These are phyloP conservation scores for Synanthedon tipuliformis DNA, from an alignment of 2,888 invertebrate genomes.

Conservation along the genomic window DNA sequence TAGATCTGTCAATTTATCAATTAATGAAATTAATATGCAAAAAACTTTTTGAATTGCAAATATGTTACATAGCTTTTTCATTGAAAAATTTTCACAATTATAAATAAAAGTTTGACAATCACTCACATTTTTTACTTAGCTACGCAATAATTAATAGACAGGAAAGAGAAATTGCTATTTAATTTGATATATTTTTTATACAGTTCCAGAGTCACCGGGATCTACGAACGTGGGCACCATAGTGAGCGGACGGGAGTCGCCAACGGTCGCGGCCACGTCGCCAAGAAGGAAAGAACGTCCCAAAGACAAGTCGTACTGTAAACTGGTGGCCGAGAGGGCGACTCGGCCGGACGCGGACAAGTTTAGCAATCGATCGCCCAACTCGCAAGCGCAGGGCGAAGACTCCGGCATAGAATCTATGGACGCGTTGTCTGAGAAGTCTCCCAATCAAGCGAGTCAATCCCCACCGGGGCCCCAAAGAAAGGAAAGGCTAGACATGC, in stretches of 20 bases:
- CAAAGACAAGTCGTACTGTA: slow-evolving; percentile 70
- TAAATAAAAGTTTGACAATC: too few species aligned
- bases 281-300: slow-evolving; percentile 49
- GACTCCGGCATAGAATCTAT: slow-evolving; percentile 93
- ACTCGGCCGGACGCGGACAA: slow-evolving; percentile 34
- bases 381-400: slow-evolving; percentile 77
- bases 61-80: too few species aligned
- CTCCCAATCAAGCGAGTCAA: slow-evolving; percentile 86
- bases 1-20: too few species aligned
- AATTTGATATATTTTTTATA: neutral
- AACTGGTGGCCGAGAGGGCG: slow-evolving; percentile 63
- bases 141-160: too few species aligned
- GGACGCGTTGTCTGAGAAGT: slow-evolving; percentile 93
- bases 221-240: slow-evolving; percentile 79
- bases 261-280: slow-evolving; percentile 26
- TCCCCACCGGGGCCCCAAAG: slow-evolving; percentile 71
- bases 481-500: slow-evolving; percentile 56
- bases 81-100: too few species aligned
- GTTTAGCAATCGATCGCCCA: slow-evolving; percentile 56
- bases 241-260: slow-evolving; percentile 23
- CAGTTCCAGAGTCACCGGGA: slow-evolving; percentile 64
- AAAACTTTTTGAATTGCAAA: too few species aligned
- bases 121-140: too few species aligned
- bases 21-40: too few species aligned
- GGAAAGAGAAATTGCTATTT: neutral